Evolutionary conservation across 2,888 invertebrate species (phyloP), one percentile per base, ranked within the genome.

Genomic region (Trichogramma dendrolimi): DNA sequence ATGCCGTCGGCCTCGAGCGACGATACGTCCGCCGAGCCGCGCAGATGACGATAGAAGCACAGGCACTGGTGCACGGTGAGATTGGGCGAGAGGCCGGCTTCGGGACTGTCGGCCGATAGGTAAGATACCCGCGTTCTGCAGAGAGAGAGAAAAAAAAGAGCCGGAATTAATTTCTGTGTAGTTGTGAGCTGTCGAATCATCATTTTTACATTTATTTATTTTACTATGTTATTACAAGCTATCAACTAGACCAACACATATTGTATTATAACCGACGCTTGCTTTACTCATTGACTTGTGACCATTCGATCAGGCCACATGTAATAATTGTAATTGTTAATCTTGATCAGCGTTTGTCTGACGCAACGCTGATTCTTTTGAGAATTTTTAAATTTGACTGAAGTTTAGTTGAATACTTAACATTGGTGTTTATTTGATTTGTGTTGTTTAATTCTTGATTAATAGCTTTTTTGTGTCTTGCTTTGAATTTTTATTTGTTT

Each of bases 11-110:
- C 86, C 75, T 88, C 88, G 69, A 86, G 80, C 65, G 86, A 85
- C 51, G 84, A 84, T 62, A 83, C 82, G 66, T 85, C 85, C 38
- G 82, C 81, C 0, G 87, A 89, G 67, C 85, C 84, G 65, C 87
- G 82, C 68, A 94, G 79, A 61, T 91, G 85, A 43, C 91, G 89
- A 77, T 93, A 91, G 76, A 94, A 94, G 68, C 88, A 85, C 67
- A 96, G 81, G 3, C 93, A 92, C 77, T 96, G 94, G 66, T 91
- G 86, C n/a, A 93, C 93, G 5, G 94, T 93, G 85, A 96, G 88
- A 67, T 91, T 86, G 0, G 91, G 89, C 73, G 91, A 91, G n/a
- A 94, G 81, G 64, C 89, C 85, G 39, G 87, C 85, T 75, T 92
- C 89, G 69, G 85, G 85, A 14, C 86, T 84, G 74, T 92, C 89